Percentiles rank a stretch among this genome's conserved stretches.
Conservation (phyloP, 2,113 vertebrate genomes). For the Chaenocephalus aceratus region DNA sequence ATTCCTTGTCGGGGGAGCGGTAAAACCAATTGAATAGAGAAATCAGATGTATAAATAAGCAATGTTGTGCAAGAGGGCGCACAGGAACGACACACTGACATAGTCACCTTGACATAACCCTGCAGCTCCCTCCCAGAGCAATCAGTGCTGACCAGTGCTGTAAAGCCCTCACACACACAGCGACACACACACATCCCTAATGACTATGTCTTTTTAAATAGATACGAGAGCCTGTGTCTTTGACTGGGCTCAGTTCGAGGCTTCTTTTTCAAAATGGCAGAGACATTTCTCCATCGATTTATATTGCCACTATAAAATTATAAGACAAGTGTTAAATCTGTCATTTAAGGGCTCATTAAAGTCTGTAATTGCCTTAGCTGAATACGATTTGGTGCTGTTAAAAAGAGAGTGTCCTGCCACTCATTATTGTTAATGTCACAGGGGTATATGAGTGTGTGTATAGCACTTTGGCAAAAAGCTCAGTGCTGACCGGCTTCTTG, state of each 20-base stretch:
- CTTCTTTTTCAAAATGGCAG: conserved; percentile 39
- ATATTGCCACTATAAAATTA: conserved; percentile 73
- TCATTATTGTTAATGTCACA: conserved; percentile 41
- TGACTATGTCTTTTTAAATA: conserved; percentile 68
- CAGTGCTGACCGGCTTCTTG: background rate
- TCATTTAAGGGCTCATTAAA: conserved; percentile 75
- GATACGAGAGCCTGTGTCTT: conserved; percentile 25
- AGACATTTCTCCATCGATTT: conserved; percentile 63
- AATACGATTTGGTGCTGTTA: conserved; percentile 64
- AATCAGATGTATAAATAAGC: conserved; percentile 83
- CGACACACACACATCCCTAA: conserved; percentile 53
- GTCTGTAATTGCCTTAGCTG: conserved; percentile 63
- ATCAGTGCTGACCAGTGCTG: conserved; percentile 48
- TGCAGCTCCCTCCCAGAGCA: conserved; percentile 25
- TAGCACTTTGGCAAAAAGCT: conserved; percentile 1
- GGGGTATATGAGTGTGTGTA: conserved; percentile 16
- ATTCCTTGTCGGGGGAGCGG: conserved; percentile 58
- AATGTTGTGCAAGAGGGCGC: conserved; percentile 69
- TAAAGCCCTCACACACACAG: conserved; percentile 26
- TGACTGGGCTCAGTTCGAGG: conserved; percentile 21
- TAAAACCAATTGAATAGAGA: conserved; percentile 79
- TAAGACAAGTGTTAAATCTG: conserved; percentile 73
- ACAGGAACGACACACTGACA: conserved; percentile 62
- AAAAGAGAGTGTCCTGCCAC: conserved; percentile 55
- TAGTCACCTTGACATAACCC: conserved; percentile 80